phyloP scores from a whole-genome alignment of 2,113 vertebrate genomes.

The Lepidiolamprologus cunningtoni region DNA sequence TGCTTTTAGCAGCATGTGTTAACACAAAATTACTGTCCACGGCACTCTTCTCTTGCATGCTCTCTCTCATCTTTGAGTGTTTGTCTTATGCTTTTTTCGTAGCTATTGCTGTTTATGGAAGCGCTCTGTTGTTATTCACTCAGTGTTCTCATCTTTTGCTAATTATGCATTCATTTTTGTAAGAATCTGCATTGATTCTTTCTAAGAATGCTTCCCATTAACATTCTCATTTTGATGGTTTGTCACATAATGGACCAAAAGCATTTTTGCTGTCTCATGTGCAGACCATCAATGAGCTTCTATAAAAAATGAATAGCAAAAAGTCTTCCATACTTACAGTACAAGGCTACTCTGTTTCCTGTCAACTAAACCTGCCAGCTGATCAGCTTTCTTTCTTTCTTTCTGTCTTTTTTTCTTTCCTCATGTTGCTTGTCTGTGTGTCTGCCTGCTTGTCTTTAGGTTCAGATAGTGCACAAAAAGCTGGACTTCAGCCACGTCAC shows the following conservation, averaged over 20 bases:
- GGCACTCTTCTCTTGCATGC: constrained; percentile 37
- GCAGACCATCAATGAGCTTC: not conserved
- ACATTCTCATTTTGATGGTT: not conserved
- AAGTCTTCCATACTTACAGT: constrained; percentile 46
- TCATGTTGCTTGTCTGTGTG: constrained; percentile 31
- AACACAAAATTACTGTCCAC: constrained; percentile 2
- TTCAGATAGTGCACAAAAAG: constrained; percentile 99
- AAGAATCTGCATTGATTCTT: not conserved
- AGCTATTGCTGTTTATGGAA: constrained; percentile 40
- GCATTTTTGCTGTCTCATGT: not conserved
- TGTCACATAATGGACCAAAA: not conserved
- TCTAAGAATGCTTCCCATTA: not conserved
- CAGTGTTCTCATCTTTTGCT: not conserved
- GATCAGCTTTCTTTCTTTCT: constrained; percentile 15
- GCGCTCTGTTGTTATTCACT: constrained; percentile 30
- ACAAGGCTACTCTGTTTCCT: constrained; percentile 36
- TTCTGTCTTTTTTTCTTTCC: not conserved
- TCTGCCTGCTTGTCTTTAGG: constrained; percentile 83
- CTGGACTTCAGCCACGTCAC: constrained; percentile 99
- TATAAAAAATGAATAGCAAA: constrained; percentile 18
- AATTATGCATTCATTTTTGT: not conserved
- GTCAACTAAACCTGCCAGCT: constrained; percentile 43
- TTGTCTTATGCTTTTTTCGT: constrained; percentile 15
- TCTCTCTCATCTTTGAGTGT: constrained; percentile 9
- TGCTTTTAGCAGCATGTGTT: not conserved